Percentiles rank a stretch among this genome's conserved stretches.
Evolutionary conservation across 2,113 vertebrate genomes (phyloP).

Genomic region (Odobenus rosmarus): DNA sequence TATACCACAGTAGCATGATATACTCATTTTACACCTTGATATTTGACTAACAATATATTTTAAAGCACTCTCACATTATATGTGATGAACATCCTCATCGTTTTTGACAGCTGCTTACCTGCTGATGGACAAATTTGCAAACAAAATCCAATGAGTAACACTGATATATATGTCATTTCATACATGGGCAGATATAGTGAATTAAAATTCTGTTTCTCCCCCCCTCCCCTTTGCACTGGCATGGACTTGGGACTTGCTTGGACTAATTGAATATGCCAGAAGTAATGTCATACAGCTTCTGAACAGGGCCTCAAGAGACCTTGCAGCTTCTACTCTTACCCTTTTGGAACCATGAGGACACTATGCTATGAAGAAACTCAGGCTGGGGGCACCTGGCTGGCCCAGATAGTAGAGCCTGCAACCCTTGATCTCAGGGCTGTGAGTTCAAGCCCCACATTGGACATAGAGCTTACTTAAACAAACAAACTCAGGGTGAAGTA

Average conservation of each 20-base stretch:
- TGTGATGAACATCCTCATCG: background rate
- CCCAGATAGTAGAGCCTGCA: background rate
- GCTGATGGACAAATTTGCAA: background rate
- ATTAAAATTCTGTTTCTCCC: constrained; percentile 1
- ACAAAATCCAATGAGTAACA: background rate
- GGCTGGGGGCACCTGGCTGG: background rate
- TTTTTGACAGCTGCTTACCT: background rate
- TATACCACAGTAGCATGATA: background rate
- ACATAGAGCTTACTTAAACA: background rate
- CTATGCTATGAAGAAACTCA: background rate
- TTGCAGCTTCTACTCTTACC: background rate
- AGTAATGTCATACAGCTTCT: background rate
- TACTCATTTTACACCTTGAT: background rate
- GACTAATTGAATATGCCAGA: background rate
- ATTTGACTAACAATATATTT: background rate
- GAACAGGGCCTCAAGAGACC: background rate
- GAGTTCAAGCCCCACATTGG: background rate
- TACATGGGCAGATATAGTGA: background rate
- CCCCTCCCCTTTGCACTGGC: background rate
- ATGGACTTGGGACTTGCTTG: background rate
- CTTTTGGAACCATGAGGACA: background rate
- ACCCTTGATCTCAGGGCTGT: background rate
- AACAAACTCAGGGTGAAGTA: background rate
- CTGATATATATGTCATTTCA: background rate
- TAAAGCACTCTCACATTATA: background rate